These are phyloP conservation scores for Laticauda colubrina DNA, from an alignment of 2,113 vertebrate species.

Conservation along the genomic window DNA sequence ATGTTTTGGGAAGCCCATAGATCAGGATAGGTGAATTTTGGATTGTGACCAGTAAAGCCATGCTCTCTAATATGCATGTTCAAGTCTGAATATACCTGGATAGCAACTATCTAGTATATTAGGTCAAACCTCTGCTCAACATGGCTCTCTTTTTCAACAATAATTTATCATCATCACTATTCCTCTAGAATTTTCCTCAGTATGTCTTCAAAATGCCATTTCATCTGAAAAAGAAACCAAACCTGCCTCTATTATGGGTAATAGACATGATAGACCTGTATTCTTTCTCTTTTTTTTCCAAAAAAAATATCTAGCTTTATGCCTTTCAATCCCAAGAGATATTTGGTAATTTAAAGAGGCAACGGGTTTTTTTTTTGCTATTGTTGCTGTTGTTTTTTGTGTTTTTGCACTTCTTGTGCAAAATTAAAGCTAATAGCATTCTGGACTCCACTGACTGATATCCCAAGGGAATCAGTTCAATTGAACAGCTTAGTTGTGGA, in stretches of 20 bases:
- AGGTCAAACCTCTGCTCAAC: neutral
- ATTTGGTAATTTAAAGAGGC: slow-evolving; percentile 12
- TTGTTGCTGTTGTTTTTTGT: neutral
- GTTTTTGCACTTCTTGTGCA: slow-evolving; percentile 9
- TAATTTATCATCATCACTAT: neutral
- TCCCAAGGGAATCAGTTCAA: slow-evolving; percentile 16
- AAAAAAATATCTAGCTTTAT: neutral
- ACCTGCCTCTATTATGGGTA: neutral
- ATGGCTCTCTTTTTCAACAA: no score
- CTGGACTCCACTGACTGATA: neutral
- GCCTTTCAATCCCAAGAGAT: neutral
- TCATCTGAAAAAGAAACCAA: neutral
- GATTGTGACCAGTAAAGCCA: neutral
- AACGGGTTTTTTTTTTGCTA: neutral
- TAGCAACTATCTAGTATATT: neutral
- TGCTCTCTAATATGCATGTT: neutral
- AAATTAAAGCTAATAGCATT: slow-evolving; percentile 9
- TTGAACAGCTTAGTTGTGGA: slow-evolving; percentile 4
- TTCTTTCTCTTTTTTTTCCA: neutral
- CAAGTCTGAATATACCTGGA: neutral
- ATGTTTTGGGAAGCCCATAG: neutral
- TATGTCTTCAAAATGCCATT: slow-evolving; percentile 12
- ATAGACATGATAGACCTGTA: neutral
- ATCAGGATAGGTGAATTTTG: neutral
- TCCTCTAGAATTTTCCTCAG: neutral